A percentile compares a stretch with the other conserved stretches of the same genome.
These are phyloP conservation scores for Perca fluviatilis DNA, from an alignment of 2,113 vertebrate genomes.

Conservation along the genomic window DNA sequence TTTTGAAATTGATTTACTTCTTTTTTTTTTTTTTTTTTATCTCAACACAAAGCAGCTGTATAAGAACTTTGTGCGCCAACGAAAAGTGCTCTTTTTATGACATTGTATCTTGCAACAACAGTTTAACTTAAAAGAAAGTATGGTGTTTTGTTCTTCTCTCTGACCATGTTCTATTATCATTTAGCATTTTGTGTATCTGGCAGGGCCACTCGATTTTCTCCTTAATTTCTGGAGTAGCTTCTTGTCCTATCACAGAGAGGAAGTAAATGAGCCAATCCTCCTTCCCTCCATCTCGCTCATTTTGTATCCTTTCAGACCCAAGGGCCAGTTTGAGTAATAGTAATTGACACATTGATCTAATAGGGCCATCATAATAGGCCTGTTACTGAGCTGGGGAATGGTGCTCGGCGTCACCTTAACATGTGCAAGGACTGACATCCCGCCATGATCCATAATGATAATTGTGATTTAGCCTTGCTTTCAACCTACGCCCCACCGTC, in stretches of 20 bases:
- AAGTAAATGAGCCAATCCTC: constrained; percentile 65
- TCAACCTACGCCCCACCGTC: constrained; percentile 83
- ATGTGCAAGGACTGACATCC: constrained; percentile 85
- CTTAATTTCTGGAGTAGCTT: constrained; percentile 46
- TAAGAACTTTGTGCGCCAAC: too few species aligned
- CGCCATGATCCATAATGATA: constrained; percentile 87
- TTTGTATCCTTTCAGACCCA: constrained; percentile 75
- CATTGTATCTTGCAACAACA: background rate
- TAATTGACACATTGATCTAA: constrained; percentile 86
- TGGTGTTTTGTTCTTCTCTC: background rate
- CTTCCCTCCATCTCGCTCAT: constrained; percentile 53
- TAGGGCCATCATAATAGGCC: constrained; percentile 80
- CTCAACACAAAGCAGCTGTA: background rate
- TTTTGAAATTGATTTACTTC: background rate
- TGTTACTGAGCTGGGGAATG: constrained; percentile 81
- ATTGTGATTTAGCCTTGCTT: constrained; percentile 88
- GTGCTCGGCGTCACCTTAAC: constrained; percentile 85
- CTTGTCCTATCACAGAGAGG: constrained; percentile 65
- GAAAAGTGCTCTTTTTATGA: background rate
- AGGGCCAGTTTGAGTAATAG: constrained; percentile 82
- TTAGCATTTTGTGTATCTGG: background rate
- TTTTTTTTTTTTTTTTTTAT: background rate
- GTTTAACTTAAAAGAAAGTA: background rate
- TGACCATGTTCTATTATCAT: background rate
- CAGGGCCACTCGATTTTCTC: constrained; percentile 28